These are phyloP conservation scores for Falco punctatus DNA, from an alignment of 2,113 vertebrate species.

Conservation along the genomic window DNA sequence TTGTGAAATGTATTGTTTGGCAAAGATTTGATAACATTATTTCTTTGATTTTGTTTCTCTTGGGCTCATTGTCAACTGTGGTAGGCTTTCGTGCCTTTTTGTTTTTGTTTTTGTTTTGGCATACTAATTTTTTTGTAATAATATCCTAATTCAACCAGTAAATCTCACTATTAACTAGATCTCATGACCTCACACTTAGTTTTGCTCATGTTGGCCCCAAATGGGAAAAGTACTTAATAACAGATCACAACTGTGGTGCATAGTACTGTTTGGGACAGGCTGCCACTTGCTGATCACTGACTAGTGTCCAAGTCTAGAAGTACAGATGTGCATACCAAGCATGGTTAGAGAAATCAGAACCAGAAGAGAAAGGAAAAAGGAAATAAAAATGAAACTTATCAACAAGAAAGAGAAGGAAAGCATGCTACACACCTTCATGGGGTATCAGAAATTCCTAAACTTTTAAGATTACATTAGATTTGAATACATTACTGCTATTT, in stretches of 20 bases:
- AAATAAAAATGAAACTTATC: background rate
- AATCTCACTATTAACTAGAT: background rate
- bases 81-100: background rate
- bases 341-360: conserved; percentile 10
- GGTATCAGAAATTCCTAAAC: background rate
- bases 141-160: background rate
- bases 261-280: background rate
- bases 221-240: background rate
- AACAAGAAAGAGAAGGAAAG: background rate
- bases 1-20: background rate
- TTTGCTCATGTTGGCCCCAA: background rate
- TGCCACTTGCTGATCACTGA: background rate
- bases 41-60: background rate
- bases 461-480: background rate
- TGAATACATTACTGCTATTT: background rate
- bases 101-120: background rate
- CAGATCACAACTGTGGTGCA: background rate
- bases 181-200: conserved; percentile 11
- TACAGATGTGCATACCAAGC: background rate
- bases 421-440: background rate
- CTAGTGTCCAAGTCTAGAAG: background rate
- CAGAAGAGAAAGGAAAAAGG: background rate
- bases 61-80: background rate
- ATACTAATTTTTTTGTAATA: background rate
- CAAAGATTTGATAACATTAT: background rate